Base-by-base conservation (phyloP, 2,113 vertebrate genomes). In the Rhea pennata region DNA sequence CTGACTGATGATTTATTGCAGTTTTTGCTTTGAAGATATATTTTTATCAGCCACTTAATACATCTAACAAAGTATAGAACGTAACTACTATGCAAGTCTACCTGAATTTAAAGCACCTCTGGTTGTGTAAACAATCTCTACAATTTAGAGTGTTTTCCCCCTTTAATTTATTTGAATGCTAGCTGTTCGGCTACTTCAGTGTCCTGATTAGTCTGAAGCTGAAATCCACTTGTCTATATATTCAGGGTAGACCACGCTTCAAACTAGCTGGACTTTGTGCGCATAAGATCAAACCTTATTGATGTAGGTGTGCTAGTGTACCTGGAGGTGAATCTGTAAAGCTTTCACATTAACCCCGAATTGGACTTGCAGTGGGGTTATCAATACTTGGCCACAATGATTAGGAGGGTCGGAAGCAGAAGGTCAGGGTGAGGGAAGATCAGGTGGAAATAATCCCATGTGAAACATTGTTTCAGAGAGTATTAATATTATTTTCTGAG, bases 21-120 rank as follows among this genome's bases (percentile, higher is more conserved):
- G 8, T 78, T 84, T 95, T 93, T 94, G 19, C 48, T 73, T 88
- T 59, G 13, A 58, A 51, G 39, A 46, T 74, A 42, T 71, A 5
- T 95, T 82, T 73, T 78, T 96, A 23, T 94, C 70, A 91, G 46
- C 29, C 58, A 46, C 75, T 84, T 88, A 92, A 64, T 53, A 26
- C 10, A 73, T 96, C 80, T 84, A 39, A 71, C 88, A 56, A 46
- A 77, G 21, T 66, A 23, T 65, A 70, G 62, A 54, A 17, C 26
- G 77, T 87, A 48, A 44, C 59, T 70, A 22, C 51, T 22, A 0
- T 86, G 65, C 58, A 87, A 91, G 24, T 87, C 85, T 88, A 54
- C 69, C 15, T 94, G 76, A 87, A 91, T 92, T 72, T 88, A 82
- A 91, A 94, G 48, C 29, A 87, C 11, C 13, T 54, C 33, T 80